Evolutionary conservation across 2,888 invertebrate species (phyloP).

Genomic region (Calameuta pallipes): DNA sequence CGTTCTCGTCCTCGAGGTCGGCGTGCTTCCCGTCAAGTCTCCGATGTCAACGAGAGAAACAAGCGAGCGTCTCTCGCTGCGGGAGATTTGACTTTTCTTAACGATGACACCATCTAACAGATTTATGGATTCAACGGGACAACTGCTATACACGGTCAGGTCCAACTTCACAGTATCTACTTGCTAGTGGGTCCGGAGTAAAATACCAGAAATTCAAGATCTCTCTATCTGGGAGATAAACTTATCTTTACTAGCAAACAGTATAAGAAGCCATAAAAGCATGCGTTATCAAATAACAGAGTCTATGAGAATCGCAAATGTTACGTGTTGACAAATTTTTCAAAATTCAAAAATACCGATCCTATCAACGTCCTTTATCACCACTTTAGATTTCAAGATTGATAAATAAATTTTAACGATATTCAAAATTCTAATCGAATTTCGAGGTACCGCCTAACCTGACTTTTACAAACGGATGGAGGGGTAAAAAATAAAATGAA

Average conservation of each 20-base stretch:
- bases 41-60: constrained; percentile 37
- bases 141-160: background rate
- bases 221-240: background rate
- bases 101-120: constrained; percentile 12
- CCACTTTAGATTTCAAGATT: background rate
- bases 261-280: background rate
- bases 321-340: background rate
- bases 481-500: background rate
- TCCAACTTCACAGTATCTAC: background rate
- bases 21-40: constrained; percentile 45
- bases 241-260: background rate
- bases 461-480: background rate
- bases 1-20: constrained; percentile 30
- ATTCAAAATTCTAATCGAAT: background rate
- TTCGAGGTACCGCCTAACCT: background rate
- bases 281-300: background rate
- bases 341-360: background rate
- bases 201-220: background rate
- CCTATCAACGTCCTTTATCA: background rate
- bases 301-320: background rate
- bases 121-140: constrained; percentile 39
- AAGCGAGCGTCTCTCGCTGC: constrained; percentile 33
- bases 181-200: background rate
- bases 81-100: constrained; percentile 27
- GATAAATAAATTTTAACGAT: background rate